Evolutionary conservation across 2,113 vertebrate species (phyloP), one percentile per base, ranked within the genome.

Genomic region (Corapipo altera): DNA sequence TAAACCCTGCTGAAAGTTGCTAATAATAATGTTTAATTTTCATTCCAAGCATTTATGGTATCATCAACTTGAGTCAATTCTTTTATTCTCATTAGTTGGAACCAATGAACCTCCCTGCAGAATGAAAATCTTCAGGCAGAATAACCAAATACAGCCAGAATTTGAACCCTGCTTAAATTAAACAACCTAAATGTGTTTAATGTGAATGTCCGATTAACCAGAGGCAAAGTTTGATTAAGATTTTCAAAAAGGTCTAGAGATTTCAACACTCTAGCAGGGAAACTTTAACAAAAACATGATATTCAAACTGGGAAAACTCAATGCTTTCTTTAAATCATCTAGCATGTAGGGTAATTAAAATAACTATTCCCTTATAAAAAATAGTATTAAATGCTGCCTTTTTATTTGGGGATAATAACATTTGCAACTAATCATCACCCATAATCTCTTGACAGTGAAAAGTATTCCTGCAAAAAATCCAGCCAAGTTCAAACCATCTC

Each of bases 1-100:
- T 96, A 96, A 95, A 96, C 95, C 93, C 93, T 95, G 91, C 59
- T 96, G 96, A 95, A 96, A 91, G 94, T 96, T 96, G 69, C 79
- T 93, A 95, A 97, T 90, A 96, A 94, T 95, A 90, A 91, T 90
- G 90, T 93, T 96, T 88, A 55, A 80, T 96, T 96, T 96, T 96
- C 72, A 54, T 93, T 93, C 78, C 61, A 72, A 71, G 57, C 33
- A 71, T 95, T 95, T 92, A 74, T 84, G 46, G 49, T 64, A 80
- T 49, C 66, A 80, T n/a, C 72, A 94, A 11, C 44, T 62, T 73
- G 51, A 95, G 55, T 9, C 1, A 1, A 12, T 66, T 79, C 49
- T 74, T 80, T 79, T 88, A 33, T 75, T 70, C 59, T 89, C 39
- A 35, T 58, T 80, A 64, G 43, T 1, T 64, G 57, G 43, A 88